Conservation (phyloP, 2,888 invertebrate species). For the Pseudoips prasinana region DNA sequence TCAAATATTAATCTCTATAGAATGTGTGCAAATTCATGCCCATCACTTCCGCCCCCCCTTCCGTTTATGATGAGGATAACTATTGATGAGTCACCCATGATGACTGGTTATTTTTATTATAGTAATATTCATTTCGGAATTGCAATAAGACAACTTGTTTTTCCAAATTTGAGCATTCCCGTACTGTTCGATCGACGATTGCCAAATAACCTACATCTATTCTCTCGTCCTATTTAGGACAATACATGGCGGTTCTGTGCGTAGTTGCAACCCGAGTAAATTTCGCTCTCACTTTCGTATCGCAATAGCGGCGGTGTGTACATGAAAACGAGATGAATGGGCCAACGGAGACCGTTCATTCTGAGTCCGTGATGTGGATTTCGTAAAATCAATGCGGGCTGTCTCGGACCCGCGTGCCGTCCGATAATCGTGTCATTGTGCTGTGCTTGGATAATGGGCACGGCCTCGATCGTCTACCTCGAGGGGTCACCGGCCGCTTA, state of each 20-base stretch:
- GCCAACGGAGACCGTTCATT: conserved; percentile 73
- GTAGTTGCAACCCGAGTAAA: conserved; percentile 71
- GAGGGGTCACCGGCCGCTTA: conserved; percentile 57
- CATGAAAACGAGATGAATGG: conserved; percentile 81
- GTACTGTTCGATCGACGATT: no score
- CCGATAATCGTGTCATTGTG: conserved; percentile 72
- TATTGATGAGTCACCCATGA: no score
- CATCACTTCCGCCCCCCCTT: no score
- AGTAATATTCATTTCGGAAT: no score
- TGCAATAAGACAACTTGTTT: no score
- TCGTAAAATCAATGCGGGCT: conserved; percentile 75
- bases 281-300: conserved; percentile 80
- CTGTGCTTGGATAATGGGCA: conserved; percentile 62
- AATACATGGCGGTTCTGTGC: conserved; percentile 52
- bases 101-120: no score
- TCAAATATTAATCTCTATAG: no score
- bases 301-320: conserved; percentile 71
- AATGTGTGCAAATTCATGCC: no score
- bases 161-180: no score
- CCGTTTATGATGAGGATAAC: no score
- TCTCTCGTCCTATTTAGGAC: conserved; percentile 63
- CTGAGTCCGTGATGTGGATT: conserved; percentile 73
- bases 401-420: conserved; percentile 62
- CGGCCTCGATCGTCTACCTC: conserved; percentile 54
- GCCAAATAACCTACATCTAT: conserved; percentile 32